Conservation (phyloP, 2,888 invertebrate genomes). For the Drosophila bunnanda region DNA sequence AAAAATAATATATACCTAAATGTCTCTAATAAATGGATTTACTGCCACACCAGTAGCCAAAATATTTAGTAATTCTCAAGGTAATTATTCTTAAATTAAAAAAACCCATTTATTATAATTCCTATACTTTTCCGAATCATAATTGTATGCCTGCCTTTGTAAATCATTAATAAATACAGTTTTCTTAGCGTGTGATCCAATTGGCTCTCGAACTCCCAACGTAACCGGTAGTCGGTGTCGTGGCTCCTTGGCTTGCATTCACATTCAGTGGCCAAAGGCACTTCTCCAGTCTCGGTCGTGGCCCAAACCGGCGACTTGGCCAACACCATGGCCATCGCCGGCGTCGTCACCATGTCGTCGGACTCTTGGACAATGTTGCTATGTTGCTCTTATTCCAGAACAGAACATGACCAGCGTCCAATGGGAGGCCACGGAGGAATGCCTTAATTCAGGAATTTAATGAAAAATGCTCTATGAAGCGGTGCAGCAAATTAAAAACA, state of each 20-base stretch:
- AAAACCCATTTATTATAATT: slow-evolving; percentile 5
- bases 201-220: slow-evolving; percentile 46
- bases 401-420: slow-evolving; percentile 66
- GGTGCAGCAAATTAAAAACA: slow-evolving; percentile 69
- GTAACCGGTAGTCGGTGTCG: slow-evolving; percentile 68
- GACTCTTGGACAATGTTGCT: slow-evolving; percentile 67
- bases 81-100: background rate
- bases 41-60: background rate
- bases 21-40: background rate
- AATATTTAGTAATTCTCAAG: background rate
- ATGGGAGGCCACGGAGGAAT: slow-evolving; percentile 68
- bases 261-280: slow-evolving; percentile 33
- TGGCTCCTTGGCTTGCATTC: slow-evolving; percentile 37
- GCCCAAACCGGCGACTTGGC: slow-evolving; percentile 20
- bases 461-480: slow-evolving; percentile 80
- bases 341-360: slow-evolving; percentile 71
- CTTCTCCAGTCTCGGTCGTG: slow-evolving; percentile 49
- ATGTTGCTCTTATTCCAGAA: slow-evolving; percentile 77
- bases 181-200: slow-evolving; percentile 50
- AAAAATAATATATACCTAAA: background rate
- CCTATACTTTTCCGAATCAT: background rate
- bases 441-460: slow-evolving; percentile 81
- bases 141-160: slow-evolving; percentile 6
- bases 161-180: slow-evolving; percentile 11
- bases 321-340: slow-evolving; percentile 48